Evolutionary conservation across 2,797 vertebrate genomes (phyloP).

Genomic region (Coranthus polyacanthus): DNA sequence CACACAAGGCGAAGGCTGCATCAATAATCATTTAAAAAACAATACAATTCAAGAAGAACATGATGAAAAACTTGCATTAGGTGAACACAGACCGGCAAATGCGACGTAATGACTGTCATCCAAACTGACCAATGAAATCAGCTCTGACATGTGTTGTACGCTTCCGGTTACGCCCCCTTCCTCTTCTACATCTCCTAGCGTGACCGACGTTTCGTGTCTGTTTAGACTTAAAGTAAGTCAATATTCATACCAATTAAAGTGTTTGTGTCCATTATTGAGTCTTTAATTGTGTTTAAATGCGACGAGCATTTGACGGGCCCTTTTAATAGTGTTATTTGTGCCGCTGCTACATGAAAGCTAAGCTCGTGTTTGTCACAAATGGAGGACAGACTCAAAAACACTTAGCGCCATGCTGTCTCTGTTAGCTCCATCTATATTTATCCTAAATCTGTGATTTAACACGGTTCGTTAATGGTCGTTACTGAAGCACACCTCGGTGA

Average conservation of each 20-base stretch:
- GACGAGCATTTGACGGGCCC: fast-evolving
- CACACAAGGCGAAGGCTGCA: no score
- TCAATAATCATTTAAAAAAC: no score
- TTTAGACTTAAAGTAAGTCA: conserved; percentile 90
- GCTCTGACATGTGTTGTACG: not conserved
- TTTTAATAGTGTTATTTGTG: fast-evolving
- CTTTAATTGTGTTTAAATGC: fast-evolving
- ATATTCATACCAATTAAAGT: fast-evolving
- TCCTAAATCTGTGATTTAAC: fast-evolving
- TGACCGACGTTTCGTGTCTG: conserved; percentile 91
- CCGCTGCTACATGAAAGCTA: not conserved
- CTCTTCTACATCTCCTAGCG: conserved; percentile 81
- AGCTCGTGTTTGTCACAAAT: not conserved
- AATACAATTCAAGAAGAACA: no score
- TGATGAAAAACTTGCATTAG: not conserved
- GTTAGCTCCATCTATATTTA: not conserved
- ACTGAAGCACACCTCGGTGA: no score
- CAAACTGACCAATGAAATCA: conserved; percentile 67
- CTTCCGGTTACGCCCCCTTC: conserved; percentile 27
- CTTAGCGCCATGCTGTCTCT: conserved; percentile 51
- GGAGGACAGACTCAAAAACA: conserved; percentile 13
- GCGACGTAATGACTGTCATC: not conserved
- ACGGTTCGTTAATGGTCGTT: no score
- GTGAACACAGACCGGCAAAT: not conserved
- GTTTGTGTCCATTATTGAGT: fast-evolving